Evolutionary conservation across 1,140 invertebrate genomes (phyloP).

Genomic region (Pogonognathellus flavescens): DNA sequence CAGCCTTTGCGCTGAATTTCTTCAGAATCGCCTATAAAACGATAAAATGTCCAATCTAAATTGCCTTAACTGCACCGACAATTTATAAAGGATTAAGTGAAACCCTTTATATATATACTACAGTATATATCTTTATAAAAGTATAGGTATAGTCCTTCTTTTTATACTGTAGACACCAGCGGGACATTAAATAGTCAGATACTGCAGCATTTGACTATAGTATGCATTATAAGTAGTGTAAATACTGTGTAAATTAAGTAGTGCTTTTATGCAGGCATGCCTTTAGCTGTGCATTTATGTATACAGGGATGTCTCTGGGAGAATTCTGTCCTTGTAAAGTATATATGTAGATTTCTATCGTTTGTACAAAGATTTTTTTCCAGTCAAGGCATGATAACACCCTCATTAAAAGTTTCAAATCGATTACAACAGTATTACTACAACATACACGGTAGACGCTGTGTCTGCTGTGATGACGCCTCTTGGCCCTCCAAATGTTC

Average conservation of each 20-base stretch:
- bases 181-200: no score
- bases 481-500: constrained; percentile 34
- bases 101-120: background rate
- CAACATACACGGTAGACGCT: no score
- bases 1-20: constrained; percentile 8
- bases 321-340: no score
- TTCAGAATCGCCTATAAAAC: constrained; percentile 20
- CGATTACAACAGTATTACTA: constrained; percentile 13
- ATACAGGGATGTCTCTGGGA: no score
- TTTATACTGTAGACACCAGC: no score
- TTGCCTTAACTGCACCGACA: background rate
- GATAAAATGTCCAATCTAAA: constrained; percentile 23
- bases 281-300: no score
- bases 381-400: constrained; percentile 13
- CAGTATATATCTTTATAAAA: background rate
- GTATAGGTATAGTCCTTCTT: no score
- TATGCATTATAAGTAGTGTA: no score
- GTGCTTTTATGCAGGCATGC: no score
- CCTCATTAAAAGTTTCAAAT: constrained; percentile 50
- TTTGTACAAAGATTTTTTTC: background rate
- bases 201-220: no score
- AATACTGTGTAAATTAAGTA: no score
- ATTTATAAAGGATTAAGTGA: constrained; percentile 20
- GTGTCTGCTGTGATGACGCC: background rate
- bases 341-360: background rate